These are phyloP conservation scores for Spinibarbus caldwelli DNA, from an alignment of 2,797 vertebrate genomes.

Conservation along the genomic window DNA sequence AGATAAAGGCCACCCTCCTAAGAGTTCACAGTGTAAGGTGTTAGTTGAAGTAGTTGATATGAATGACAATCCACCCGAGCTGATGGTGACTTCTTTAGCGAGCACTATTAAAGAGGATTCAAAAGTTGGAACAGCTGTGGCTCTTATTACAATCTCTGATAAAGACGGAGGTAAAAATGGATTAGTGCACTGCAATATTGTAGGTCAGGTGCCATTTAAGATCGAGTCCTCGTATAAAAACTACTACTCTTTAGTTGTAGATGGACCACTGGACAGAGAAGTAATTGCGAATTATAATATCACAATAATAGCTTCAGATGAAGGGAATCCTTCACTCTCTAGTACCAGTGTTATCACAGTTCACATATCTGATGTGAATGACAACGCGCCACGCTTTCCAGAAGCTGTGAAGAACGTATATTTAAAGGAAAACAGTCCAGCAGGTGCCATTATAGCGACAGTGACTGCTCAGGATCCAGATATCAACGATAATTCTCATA, in stretches of 20 bases:
- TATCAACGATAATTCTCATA: conserved; percentile 71
- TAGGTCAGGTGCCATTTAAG: conserved; percentile 65
- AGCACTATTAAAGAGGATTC: conserved; percentile 72
- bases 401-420: conserved; percentile 61
- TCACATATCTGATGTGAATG: conserved; percentile 72
- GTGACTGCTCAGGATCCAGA: conserved; percentile 79
- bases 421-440: conserved; percentile 70
- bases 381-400: conserved; percentile 69
- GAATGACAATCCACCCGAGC: conserved; percentile 71
- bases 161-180: conserved; percentile 60
- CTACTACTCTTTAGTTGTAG: conserved; percentile 61
- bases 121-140: conserved; percentile 68
- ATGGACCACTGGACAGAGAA: conserved; percentile 60
- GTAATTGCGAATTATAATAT: not conserved
- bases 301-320: conserved; percentile 37
- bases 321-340: conserved; percentile 16
- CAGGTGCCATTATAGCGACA: conserved; percentile 70
- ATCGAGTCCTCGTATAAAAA: conserved; percentile 53
- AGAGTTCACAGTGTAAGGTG: conserved; percentile 69
- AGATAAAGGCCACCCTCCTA: conserved; percentile 68
- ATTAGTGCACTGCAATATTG: conserved; percentile 43
- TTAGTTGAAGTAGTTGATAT: conserved; percentile 73
- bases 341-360: conserved; percentile 1
- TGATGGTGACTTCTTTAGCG: conserved; percentile 69
- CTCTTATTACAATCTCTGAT: conserved; percentile 62